These are phyloP conservation scores for Caenorhabditis brenneri DNA, from an alignment of 1,140 invertebrate species.

Conservation along the genomic window DNA sequence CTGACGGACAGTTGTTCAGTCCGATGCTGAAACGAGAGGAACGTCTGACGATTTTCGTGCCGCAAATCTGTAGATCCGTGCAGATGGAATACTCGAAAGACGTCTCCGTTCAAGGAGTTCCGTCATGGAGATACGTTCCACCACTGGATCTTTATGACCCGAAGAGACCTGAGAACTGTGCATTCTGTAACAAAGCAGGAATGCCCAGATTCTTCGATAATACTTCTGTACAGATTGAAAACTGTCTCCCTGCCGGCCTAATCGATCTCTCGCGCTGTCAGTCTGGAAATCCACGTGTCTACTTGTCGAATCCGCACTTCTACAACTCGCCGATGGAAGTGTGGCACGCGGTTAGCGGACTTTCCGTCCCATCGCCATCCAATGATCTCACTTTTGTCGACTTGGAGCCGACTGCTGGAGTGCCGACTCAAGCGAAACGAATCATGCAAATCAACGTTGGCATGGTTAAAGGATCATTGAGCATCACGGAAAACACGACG, in stretches of 20 bases:
- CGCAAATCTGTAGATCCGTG: conserved; percentile 65
- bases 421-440: conserved; percentile 60
- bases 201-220: conserved; percentile 63
- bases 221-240: conserved; percentile 59
- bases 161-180: conserved; percentile 53
- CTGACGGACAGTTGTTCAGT: conserved; percentile 67
- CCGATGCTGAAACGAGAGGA: conserved; percentile 57
- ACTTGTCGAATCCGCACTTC: conserved; percentile 66
- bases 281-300: conserved; percentile 66
- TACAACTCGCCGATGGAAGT: conserved; percentile 59
- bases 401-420: conserved; percentile 66
- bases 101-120: conserved; percentile 51
- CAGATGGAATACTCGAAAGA: conserved; percentile 59
- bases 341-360: neutral
- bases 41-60: conserved; percentile 59
- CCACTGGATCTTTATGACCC: conserved; percentile 59
- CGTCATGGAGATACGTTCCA: conserved; percentile 58
- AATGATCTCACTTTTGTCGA: conserved; percentile 64
- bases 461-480: conserved; percentile 62
- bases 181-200: conserved; percentile 65
- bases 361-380: conserved; percentile 3
- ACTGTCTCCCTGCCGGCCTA: conserved; percentile 64
- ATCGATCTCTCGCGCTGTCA: conserved; percentile 64
- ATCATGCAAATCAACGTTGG: conserved; percentile 68
- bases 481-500: conserved; percentile 6